Evolutionary conservation across 2,797 vertebrate species (phyloP).

Genomic region (Threskiornis aethiopicus): DNA sequence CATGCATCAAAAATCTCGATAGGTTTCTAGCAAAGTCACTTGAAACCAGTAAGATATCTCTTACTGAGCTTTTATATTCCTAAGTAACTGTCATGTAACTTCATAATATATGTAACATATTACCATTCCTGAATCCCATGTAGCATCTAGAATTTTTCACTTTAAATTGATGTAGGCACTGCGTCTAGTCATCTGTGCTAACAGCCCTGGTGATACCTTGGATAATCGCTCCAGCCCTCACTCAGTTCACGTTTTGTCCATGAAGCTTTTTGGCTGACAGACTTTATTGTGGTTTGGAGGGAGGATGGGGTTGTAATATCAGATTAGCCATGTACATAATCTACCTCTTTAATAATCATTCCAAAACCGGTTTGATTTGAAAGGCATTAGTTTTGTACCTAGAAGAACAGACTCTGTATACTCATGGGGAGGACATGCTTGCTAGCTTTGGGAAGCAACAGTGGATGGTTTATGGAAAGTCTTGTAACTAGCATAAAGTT

Average conservation of each 20-base stretch:
- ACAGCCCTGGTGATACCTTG: neutral
- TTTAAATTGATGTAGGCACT: neutral
- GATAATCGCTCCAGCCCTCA: neutral
- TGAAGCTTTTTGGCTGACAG: neutral
- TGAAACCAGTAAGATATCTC: neutral
- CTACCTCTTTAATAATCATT: neutral
- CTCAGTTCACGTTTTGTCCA: neutral
- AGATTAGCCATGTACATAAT: neutral
- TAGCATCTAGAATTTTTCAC: neutral
- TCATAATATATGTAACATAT: neutral
- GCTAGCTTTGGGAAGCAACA: neutral
- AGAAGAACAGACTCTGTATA: neutral
- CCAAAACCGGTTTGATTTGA: neutral
- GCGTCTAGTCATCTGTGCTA: neutral
- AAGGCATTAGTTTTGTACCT: neutral
- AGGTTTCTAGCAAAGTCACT: neutral
- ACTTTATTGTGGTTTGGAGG: neutral
- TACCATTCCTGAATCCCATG: neutral
- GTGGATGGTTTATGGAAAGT: neutral
- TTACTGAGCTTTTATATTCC: neutral
- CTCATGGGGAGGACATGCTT: neutral
- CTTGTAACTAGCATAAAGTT: neutral
- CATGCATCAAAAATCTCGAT: neutral
- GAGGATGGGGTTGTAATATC: neutral
- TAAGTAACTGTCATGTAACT: neutral